A percentile compares a stretch with the other conserved stretches of the same genome.
phyloP scores from a whole-genome alignment of 2,888 invertebrate genomes.

The Caenorhabditis sp. region DNA sequence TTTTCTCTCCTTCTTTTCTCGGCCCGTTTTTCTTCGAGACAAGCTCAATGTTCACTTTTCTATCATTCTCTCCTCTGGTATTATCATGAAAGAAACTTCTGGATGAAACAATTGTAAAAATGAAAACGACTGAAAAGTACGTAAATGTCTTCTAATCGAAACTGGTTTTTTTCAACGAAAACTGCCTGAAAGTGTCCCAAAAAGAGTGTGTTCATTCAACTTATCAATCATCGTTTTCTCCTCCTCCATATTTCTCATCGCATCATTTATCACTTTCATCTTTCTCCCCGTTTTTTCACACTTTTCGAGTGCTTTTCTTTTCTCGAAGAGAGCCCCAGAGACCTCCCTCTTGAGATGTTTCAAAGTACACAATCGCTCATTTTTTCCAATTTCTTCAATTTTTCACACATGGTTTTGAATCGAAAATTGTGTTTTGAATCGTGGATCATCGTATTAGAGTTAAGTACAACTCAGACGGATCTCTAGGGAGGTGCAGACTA shows the following conservation, averaged over 20 bases:
- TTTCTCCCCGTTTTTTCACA: slow-evolving; percentile 21
- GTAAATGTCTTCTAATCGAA: not conserved
- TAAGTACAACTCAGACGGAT: not conserved
- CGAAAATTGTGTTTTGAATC: not conserved
- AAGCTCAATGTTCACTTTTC: slow-evolving; percentile 44
- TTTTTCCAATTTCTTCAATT: slow-evolving; percentile 1
- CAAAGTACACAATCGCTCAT: slow-evolving; percentile 23
- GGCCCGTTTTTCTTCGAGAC: slow-evolving; percentile 3
- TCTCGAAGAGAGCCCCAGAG: slow-evolving; percentile 5
- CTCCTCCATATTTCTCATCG: slow-evolving; percentile 15
- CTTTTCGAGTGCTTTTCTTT: slow-evolving; percentile 20
- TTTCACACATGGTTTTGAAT: not conserved
- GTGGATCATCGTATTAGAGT: no score
- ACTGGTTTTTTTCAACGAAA: no score
- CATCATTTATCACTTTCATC: slow-evolving; percentile 46
- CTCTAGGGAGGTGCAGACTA: not conserved
- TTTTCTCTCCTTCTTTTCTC: slow-evolving; percentile 17
- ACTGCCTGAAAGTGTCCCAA: not conserved
- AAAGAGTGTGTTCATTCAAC: not conserved
- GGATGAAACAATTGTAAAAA: not conserved
- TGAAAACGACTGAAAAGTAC: not conserved
- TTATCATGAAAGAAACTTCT: not conserved
- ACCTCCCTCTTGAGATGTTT: slow-evolving; percentile 48
- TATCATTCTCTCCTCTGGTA: not conserved
- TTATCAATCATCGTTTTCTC: slow-evolving; percentile 42